A percentile compares a stretch with the other conserved stretches of the same genome.
Conservation (phyloP, 2,888 invertebrate species). For the Lordiphosa fenestrarum region DNA sequence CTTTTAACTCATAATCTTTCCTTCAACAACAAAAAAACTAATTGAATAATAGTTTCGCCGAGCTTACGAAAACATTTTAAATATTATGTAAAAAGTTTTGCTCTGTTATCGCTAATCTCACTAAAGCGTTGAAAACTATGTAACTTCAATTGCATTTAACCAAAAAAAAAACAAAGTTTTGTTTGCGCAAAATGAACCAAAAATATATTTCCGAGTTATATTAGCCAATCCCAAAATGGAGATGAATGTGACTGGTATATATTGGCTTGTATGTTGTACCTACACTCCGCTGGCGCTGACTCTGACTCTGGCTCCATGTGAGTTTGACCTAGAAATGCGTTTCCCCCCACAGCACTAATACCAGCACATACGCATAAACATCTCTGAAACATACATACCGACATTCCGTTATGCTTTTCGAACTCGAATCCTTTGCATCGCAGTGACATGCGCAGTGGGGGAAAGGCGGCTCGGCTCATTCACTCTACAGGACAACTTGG, state of each 20-base stretch:
- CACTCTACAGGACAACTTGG: conserved; percentile 22
- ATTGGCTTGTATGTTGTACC: conserved; percentile 7
- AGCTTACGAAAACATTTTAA: too few species aligned
- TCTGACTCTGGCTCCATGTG: conserved; percentile 41
- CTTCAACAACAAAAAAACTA: too few species aligned
- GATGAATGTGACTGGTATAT: conserved; percentile 5
- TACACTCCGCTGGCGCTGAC: conserved; percentile 17
- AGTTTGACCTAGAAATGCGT: conserved; percentile 71
- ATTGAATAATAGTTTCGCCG: too few species aligned
- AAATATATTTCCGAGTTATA: too few species aligned
- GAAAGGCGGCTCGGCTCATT: conserved; percentile 40
- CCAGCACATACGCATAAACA: conserved; percentile 23
- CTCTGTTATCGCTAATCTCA: too few species aligned
- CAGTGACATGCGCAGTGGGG: conserved; percentile 48
- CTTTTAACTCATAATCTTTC: too few species aligned
- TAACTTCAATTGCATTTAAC: too few species aligned
- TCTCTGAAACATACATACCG: conserved; percentile 6
- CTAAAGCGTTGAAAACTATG: too few species aligned
- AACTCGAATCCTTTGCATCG: conserved; percentile 46
- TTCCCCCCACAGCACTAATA: conserved; percentile 29
- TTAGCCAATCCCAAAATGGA: conserved; percentile 5
- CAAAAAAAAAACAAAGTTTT: too few species aligned
- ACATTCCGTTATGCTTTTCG: conserved; percentile 47
- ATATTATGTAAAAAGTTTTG: too few species aligned
- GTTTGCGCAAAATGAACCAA: too few species aligned